A percentile compares a stretch with the other conserved stretches of the same genome.
These are phyloP conservation scores for Linnaemya vulpina DNA, from an alignment of 2,888 invertebrate genomes.

Conservation along the genomic window DNA sequence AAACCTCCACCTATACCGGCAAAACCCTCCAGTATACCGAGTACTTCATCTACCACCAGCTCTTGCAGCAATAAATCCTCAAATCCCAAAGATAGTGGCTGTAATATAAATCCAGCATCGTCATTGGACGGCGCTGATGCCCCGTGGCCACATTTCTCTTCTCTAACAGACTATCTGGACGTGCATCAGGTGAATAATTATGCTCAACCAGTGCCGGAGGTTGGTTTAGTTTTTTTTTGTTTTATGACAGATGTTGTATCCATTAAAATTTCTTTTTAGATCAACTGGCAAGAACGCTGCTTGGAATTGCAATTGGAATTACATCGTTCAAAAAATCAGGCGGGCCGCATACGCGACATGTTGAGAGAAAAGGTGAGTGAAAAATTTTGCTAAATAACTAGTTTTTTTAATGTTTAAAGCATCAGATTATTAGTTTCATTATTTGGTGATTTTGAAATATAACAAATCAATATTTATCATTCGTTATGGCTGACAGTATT, in stretches of 20 bases:
- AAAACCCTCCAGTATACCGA: slow-evolving; percentile 75
- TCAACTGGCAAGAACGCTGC: slow-evolving; percentile 96
- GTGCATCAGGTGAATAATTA: slow-evolving; percentile 83
- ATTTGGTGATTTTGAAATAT: too few species aligned
- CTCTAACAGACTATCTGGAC: slow-evolving; percentile 81
- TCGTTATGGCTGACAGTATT: too few species aligned
- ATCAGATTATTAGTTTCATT: too few species aligned
- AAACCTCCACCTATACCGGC: slow-evolving; percentile 82
- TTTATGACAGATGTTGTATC: neutral
- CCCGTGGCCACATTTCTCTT: slow-evolving; percentile 82
- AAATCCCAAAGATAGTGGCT: slow-evolving; percentile 30
- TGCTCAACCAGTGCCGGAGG: slow-evolving; percentile 82
- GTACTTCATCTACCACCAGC: slow-evolving; percentile 25
- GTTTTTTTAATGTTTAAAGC: too few species aligned
- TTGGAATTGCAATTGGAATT: slow-evolving; percentile 92
- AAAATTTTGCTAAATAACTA: too few species aligned
- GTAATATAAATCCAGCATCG: slow-evolving; percentile 74
- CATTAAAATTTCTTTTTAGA: slow-evolving; percentile 76
- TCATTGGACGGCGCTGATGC: slow-evolving; percentile 80
- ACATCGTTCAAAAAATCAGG: slow-evolving; percentile 93
- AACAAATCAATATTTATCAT: too few species aligned
- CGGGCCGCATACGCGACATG: slow-evolving; percentile 93
- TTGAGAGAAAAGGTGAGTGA: slow-evolving; percentile 93
- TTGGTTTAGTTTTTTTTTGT: slow-evolving; percentile 71
- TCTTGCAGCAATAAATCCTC: slow-evolving; percentile 15